phyloP scores from a whole-genome alignment of 2,797 vertebrate genomes.

The Melanogrammus aeglefinus region DNA sequence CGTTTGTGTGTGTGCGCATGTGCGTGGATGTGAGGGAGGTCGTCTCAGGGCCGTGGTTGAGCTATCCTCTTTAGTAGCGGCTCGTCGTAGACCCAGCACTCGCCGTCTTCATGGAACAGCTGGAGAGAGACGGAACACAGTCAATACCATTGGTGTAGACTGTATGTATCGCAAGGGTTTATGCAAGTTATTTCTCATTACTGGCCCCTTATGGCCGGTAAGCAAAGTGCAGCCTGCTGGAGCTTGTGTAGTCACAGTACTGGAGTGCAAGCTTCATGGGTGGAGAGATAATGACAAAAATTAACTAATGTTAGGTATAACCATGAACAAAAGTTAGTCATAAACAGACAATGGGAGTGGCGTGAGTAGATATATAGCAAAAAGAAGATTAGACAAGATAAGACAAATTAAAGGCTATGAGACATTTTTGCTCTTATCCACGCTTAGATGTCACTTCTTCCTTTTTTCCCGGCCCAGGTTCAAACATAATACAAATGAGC shows the following conservation, averaged over 20 bases:
- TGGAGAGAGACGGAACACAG: conserved; percentile 53
- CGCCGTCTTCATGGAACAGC: conserved; percentile 97
- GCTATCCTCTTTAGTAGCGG: conserved; percentile 90
- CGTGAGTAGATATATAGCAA: too few species aligned
- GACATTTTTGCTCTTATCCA: not conserved
- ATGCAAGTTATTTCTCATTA: not conserved
- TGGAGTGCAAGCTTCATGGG: not conserved
- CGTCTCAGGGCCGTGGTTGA: conserved; percentile 80
- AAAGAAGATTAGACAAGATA: too few species aligned
- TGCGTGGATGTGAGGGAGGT: conserved; percentile 45
- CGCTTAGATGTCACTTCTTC: not conserved
- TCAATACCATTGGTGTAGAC: too few species aligned
- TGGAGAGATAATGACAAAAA: not conserved
- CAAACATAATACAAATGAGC: not conserved
- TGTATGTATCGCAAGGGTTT: not conserved
- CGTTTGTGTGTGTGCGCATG: conserved; percentile 37
- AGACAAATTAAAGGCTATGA: not conserved
- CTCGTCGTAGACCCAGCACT: conserved; percentile 98
- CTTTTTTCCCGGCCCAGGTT: not conserved
- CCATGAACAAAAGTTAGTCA: not conserved
- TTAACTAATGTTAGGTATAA: not conserved
- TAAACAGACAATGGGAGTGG: too few species aligned
- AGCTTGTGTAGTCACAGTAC: not conserved
- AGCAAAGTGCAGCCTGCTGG: not conserved
- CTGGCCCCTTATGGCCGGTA: not conserved